phyloP scores from a whole-genome alignment of 2,888 invertebrate species.

The Apamea crenata region DNA sequence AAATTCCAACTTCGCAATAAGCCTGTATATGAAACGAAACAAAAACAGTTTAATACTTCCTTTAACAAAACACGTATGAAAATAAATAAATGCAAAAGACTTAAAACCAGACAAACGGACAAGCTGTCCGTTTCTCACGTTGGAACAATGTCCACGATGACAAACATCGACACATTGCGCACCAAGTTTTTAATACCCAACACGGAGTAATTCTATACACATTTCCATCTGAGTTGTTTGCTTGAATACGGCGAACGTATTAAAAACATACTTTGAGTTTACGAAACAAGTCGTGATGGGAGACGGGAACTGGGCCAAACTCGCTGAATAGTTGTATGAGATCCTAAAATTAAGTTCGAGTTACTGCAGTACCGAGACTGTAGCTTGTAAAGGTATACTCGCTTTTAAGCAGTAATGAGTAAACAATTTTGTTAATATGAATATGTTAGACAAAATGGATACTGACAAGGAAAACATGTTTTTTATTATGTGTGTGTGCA shows the following conservation, averaged over 20 bases:
- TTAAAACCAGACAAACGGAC: slow-evolving; percentile 69
- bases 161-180: slow-evolving; percentile 66
- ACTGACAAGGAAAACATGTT: neutral
- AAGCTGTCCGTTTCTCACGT: slow-evolving; percentile 72
- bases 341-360: slow-evolving; percentile 58
- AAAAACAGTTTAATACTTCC: slow-evolving; percentile 24
- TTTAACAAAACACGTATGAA: slow-evolving; percentile 20
- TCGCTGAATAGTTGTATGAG: slow-evolving; percentile 62
- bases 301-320: slow-evolving; percentile 55
- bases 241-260: slow-evolving; percentile 65
- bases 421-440: slow-evolving; percentile 21
- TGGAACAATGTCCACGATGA: slow-evolving; percentile 69
- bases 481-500: neutral
- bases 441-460: neutral
- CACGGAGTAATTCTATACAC: slow-evolving; percentile 66
- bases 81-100: slow-evolving; percentile 64
- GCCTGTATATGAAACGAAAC: slow-evolving; percentile 5
- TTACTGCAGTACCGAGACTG: slow-evolving; percentile 35
- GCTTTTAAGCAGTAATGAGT: slow-evolving; percentile 32
- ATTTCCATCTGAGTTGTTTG: slow-evolving; percentile 68
- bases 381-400: slow-evolving; percentile 12
- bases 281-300: slow-evolving; percentile 59
- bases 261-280: slow-evolving; percentile 66
- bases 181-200: slow-evolving; percentile 70
- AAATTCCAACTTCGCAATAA: neutral